phyloP scores from a whole-genome alignment of 1,140 invertebrate genomes.

The Sarcophaga peregrina region DNA sequence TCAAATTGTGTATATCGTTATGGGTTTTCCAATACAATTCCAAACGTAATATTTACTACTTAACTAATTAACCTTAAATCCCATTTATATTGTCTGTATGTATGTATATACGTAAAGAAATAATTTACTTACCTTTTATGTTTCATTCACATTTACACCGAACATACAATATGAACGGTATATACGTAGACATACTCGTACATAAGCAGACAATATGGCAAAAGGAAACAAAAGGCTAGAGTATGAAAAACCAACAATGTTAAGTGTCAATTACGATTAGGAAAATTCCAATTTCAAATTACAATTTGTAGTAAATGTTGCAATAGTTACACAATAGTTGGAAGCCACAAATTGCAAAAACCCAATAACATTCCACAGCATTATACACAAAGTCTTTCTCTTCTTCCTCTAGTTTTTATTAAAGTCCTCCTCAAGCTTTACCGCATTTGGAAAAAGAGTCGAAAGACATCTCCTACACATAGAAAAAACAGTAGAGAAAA shows the following conservation, averaged over 20 bases:
- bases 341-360: conserved; percentile 39
- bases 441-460: not conserved
- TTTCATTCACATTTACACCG: not conserved
- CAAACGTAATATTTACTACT: not conserved
- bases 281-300: conserved; percentile 42
- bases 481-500: too few species aligned
- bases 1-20: too few species aligned
- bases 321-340: not conserved
- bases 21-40: too few species aligned
- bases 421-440: not conserved
- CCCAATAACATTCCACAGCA: conserved; percentile 39
- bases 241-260: conserved; percentile 27
- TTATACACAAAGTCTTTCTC: not conserved
- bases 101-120: not conserved
- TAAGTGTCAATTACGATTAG: conserved; percentile 41
- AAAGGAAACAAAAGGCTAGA: not conserved
- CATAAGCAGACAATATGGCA: too few species aligned
- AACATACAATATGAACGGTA: not conserved
- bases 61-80: conserved; percentile 22
- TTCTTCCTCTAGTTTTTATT: not conserved
- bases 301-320: conserved; percentile 34
- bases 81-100: not conserved
- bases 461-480: not conserved
- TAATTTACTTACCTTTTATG: conserved; percentile 27
- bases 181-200: too few species aligned